Evolutionary conservation across 2,797 vertebrate species (phyloP).

Genomic region (Anabas testudineus): DNA sequence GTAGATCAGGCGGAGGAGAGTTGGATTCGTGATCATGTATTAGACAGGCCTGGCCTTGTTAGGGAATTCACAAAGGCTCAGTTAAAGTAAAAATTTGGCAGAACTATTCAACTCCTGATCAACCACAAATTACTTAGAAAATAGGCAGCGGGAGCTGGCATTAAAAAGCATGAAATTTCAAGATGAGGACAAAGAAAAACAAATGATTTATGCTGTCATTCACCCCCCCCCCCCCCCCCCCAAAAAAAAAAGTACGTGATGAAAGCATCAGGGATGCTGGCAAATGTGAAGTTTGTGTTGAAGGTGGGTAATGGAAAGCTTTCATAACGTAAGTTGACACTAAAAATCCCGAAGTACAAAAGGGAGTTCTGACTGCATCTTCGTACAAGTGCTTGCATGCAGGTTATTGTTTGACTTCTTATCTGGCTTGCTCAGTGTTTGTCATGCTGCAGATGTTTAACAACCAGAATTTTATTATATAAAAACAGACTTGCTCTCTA

Average conservation of each 20-base stretch:
- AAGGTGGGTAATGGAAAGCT: constrained; percentile 37
- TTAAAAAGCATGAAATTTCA: constrained; percentile 48
- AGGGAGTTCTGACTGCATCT: constrained; percentile 25
- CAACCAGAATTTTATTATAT: not conserved
- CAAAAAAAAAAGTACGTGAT: constrained; percentile 50
- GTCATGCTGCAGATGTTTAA: constrained; percentile 27
- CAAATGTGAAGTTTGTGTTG: constrained; percentile 28
- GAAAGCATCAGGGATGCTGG: constrained; percentile 35
- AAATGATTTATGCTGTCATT: constrained; percentile 48
- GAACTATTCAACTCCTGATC: constrained; percentile 63
- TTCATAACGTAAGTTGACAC: constrained; percentile 63
- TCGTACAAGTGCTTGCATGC: constrained; percentile 29
- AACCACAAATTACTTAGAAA: constrained; percentile 52
- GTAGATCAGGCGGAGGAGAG: constrained; percentile 64
- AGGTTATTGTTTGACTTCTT: constrained; percentile 53
- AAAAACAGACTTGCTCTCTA: constrained; percentile 11
- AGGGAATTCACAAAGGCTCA: constrained; percentile 70
- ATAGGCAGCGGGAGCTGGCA: constrained; percentile 43
- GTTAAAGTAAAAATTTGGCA: constrained; percentile 67
- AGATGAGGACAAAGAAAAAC: constrained; percentile 51
- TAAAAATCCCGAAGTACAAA: constrained; percentile 65
- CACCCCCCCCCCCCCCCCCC: too few relatives aligned
- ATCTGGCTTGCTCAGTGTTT: constrained; percentile 24
- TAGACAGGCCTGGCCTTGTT: constrained; percentile 75
- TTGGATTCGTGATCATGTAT: constrained; percentile 66